These are phyloP conservation scores for Clanis bilineata DNA, from an alignment of 2,888 invertebrate genomes.

Conservation along the genomic window DNA sequence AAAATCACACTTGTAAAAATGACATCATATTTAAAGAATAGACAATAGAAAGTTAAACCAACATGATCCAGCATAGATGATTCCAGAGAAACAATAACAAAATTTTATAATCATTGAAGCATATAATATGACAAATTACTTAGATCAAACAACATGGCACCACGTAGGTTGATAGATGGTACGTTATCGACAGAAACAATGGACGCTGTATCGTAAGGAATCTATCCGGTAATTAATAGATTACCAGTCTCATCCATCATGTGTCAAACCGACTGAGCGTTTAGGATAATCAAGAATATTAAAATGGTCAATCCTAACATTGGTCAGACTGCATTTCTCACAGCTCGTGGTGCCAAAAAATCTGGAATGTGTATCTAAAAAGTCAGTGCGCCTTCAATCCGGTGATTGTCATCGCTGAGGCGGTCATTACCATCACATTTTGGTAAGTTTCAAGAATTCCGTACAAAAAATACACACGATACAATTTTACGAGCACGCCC, in stretches of 20 bases:
- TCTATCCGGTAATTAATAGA: slow-evolving; percentile 75
- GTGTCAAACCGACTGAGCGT: slow-evolving; percentile 36
- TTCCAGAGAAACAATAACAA: slow-evolving; percentile 36
- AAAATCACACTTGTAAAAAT: background rate
- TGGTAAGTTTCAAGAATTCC: slow-evolving; percentile 33
- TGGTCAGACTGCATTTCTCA: background rate
- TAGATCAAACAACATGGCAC: slow-evolving; percentile 67
- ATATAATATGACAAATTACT: slow-evolving; percentile 67
- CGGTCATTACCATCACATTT: slow-evolving; percentile 34
- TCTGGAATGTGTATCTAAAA: background rate
- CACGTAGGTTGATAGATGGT: slow-evolving; percentile 75
- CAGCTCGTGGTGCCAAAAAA: slow-evolving; percentile 1
- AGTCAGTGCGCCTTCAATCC: slow-evolving; percentile 1
- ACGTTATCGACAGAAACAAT: slow-evolving; percentile 65
- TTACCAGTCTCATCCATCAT: slow-evolving; percentile 67
- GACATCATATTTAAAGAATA: slow-evolving; percentile 29
- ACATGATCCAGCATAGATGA: background rate
- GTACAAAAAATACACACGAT: slow-evolving; percentile 29
- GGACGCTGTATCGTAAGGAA: slow-evolving; percentile 63
- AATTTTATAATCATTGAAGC: slow-evolving; percentile 57
- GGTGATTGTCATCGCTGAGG: slow-evolving; percentile 18
- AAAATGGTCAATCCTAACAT: background rate
- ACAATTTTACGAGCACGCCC: slow-evolving; percentile 28
- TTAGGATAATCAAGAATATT: slow-evolving; percentile 4
- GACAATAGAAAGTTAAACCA: slow-evolving; percentile 1